Base-by-base conservation (phyloP, 2,113 vertebrate species). In the Phrynocephalus versicolor region DNA sequence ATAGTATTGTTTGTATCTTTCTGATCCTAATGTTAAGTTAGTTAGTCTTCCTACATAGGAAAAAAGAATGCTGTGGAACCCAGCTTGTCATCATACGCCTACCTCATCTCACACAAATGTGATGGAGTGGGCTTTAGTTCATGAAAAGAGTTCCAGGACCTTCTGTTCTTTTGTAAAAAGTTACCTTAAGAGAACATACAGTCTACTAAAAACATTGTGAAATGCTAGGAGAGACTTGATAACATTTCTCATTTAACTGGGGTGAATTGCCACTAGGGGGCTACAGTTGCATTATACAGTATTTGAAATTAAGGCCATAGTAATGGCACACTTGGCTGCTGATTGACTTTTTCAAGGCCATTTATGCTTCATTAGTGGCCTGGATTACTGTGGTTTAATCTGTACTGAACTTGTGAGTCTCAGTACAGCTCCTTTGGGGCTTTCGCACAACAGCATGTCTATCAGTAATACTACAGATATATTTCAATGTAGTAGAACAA, bases 261-360 rank as follows among this genome's bases (percentile, higher is more conserved):
- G 19, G 83, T 79, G 27, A 83, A 2, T 75, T 65, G 75, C 86
- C 86, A 87, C 81, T 33, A 87, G 81, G 76, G 45, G 86, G 86
- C 27, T 84, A 75, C 86, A 64, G 64, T 83, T 87, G 86, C 23
- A 83, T 83, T 57, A 64, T 25, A n/a, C n/a, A n/a, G n/a, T n/a
- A 39, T 79, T 73, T 57, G 69, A 57, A 87, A 39, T 13, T n/a
- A 72, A 83, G 41, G 41, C n/a, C 33, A 64, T 25, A 69, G 1
- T 62, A 30, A 27, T 39, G 27, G 60, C 30, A 76, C 15, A 30
- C 2, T 87, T 73, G 71, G 33, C 25, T 74, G 41, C 72, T 64
- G 60, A 64, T 33, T 64, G 39, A 51, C 19, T 64, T 73, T 30
- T 72, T 80, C 64, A 72, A 85, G n/a, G 41, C 37, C n/a, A 85